Evolutionary conservation across 2,113 vertebrate species (phyloP).

Genomic region (Sorex fumeus): DNA sequence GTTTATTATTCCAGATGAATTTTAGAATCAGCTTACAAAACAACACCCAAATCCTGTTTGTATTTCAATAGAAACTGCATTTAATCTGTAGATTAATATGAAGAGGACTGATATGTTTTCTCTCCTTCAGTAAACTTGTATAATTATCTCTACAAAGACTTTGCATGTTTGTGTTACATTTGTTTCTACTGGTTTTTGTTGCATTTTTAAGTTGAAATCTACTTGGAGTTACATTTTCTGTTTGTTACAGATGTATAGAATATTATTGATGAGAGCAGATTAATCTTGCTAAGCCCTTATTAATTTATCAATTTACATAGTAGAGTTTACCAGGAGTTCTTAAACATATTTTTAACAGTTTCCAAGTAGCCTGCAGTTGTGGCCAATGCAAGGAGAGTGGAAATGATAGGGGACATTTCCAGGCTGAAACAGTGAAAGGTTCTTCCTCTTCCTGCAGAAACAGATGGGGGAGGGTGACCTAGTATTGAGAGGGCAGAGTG

Average conservation of each 20-base stretch:
- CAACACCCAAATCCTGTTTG: not conserved
- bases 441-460: not conserved
- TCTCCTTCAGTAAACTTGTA: constrained; percentile 37
- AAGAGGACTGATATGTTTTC: not conserved
- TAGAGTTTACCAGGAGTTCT: not conserved
- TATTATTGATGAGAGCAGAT: not conserved
- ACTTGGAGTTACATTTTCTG: constrained; percentile 45
- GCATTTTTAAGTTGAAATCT: constrained; percentile 47
- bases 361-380: not conserved
- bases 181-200: constrained; percentile 34
- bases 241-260: constrained; percentile 30
- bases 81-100: constrained; percentile 38
- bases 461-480: not conserved
- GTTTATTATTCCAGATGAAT: not conserved
- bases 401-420: not conserved
- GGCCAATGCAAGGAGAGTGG: not conserved
- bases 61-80: constrained; percentile 20
- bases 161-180: constrained; percentile 28
- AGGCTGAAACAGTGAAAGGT: not conserved
- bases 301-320: not conserved
- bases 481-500: not conserved
- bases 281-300: constrained; percentile 38
- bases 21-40: constrained; percentile 41
- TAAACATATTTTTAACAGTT: not conserved
- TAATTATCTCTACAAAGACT: constrained; percentile 37